These are phyloP conservation scores for Hapalemur alaotrensis DNA, from an alignment of 2,797 vertebrate genomes.

Conservation along the genomic window DNA sequence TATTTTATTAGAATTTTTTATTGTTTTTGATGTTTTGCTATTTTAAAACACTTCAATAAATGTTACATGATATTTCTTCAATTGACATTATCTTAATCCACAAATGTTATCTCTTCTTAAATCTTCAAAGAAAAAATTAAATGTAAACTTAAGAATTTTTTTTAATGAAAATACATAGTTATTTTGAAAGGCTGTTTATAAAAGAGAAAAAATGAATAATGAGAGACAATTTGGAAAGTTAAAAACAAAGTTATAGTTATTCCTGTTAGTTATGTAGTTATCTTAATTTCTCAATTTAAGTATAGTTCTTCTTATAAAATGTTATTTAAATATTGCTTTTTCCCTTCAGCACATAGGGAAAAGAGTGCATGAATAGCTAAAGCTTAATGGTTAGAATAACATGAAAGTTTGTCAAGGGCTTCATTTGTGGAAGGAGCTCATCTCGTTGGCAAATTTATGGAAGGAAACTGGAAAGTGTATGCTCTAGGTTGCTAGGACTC, in stretches of 20 bases:
- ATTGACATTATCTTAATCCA: not conserved
- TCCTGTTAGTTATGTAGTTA: not conserved
- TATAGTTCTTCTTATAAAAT: not conserved
- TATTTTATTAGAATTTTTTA: not conserved
- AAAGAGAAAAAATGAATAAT: not conserved
- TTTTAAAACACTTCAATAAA: not conserved
- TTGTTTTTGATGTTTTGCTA: not conserved
- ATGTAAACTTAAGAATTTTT: not conserved
- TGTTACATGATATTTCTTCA: not conserved
- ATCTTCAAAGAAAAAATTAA: conserved; percentile 9
- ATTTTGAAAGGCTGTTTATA: not conserved
- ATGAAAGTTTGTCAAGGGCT: not conserved
- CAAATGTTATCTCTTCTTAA: not conserved
- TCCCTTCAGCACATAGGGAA: not conserved
- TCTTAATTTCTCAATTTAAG: not conserved
- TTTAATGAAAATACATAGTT: not conserved
- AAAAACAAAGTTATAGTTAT: not conserved
- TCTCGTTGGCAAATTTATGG: not conserved
- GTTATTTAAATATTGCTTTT: not conserved
- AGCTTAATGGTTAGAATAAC: not conserved
- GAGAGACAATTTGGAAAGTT: not conserved
- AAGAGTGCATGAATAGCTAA: not conserved
- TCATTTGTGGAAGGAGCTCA: not conserved
- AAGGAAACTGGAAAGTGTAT: not conserved
- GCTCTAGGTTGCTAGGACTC: too few relatives aligned